A percentile compares a stretch with the other conserved stretches of the same genome.
Conservation (phyloP, 2,797 vertebrate species). For the Sebastes matsubarae region DNA sequence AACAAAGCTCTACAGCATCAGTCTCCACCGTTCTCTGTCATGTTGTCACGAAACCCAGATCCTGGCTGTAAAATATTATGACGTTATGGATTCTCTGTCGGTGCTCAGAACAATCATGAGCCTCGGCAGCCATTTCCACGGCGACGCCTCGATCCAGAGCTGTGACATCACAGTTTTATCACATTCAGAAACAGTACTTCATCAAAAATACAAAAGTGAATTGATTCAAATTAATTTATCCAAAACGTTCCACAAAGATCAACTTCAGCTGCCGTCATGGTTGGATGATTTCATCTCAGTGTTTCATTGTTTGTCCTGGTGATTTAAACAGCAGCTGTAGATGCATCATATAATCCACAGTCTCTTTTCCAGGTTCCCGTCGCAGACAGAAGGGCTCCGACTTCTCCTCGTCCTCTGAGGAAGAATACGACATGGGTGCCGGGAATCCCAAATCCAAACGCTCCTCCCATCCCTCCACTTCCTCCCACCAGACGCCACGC, state of each 20-base stretch:
- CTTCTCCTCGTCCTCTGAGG: constrained; percentile 95
- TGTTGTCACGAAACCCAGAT: not conserved
- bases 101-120: too few relatives aligned
- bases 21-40: not conserved
- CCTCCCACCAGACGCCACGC: constrained; percentile 81
- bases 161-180: not conserved
- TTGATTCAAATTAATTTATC: not conserved
- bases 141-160: not conserved
- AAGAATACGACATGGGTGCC: constrained; percentile 87
- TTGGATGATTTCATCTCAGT: not conserved
- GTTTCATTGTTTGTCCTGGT: too few relatives aligned
- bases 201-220: not conserved
- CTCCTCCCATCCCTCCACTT: constrained; percentile 84
- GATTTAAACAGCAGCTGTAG: too few relatives aligned
- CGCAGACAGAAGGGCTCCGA: constrained; percentile 90
- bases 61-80: not conserved
- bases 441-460: constrained; percentile 86
- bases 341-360: too few relatives aligned
- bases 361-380: constrained; percentile 80
- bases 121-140: not conserved
- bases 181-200: not conserved
- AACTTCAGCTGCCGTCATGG: not conserved
- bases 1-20: constrained; percentile 23
- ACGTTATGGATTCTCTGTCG: not conserved
- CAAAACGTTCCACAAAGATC: too few relatives aligned